These are phyloP conservation scores for Agrilus cyanescens DNA, from an alignment of 2,888 invertebrate species.

Conservation along the genomic window DNA sequence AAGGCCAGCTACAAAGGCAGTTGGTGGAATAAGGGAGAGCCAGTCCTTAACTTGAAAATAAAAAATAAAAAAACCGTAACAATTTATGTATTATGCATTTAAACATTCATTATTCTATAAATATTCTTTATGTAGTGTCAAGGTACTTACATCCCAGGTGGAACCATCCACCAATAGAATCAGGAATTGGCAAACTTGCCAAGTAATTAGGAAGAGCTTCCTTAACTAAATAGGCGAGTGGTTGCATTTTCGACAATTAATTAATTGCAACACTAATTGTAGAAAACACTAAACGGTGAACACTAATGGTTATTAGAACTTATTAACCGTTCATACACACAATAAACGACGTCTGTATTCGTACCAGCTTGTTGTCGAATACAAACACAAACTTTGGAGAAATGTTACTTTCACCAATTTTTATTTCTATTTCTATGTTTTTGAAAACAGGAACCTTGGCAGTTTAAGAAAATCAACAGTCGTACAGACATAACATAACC, in stretches of 20 bases:
- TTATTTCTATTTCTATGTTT: too few species aligned
- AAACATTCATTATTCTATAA: slow-evolving; percentile 10
- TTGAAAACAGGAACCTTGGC: too few species aligned
- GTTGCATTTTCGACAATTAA: slow-evolving; percentile 51
- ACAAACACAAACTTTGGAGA: too few species aligned
- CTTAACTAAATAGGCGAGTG: slow-evolving; percentile 64
- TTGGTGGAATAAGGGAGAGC: slow-evolving; percentile 70
- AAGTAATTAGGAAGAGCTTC: slow-evolving; percentile 75
- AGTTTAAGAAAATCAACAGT: too few species aligned
- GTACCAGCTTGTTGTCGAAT: too few species aligned
- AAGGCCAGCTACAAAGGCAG: slow-evolving; percentile 63
- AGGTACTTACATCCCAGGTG: slow-evolving; percentile 60
- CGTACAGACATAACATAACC: too few species aligned
- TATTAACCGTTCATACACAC: too few species aligned
- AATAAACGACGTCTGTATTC: too few species aligned
- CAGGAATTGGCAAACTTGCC: slow-evolving; percentile 71
- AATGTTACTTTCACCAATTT: too few species aligned
- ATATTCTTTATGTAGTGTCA: slow-evolving; percentile 5
- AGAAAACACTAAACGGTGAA: too few species aligned
- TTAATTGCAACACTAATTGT: too few species aligned
- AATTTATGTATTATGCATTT: slow-evolving; percentile 1
- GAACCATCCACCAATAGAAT: slow-evolving; percentile 76
- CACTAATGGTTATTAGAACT: too few species aligned
- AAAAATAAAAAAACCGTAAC: neutral
- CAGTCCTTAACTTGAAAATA: slow-evolving; percentile 63